A percentile compares a stretch with the other conserved stretches of the same genome.
These are phyloP conservation scores for Urocitellus parryii DNA, from an alignment of 2,113 vertebrate species.

Conservation along the genomic window DNA sequence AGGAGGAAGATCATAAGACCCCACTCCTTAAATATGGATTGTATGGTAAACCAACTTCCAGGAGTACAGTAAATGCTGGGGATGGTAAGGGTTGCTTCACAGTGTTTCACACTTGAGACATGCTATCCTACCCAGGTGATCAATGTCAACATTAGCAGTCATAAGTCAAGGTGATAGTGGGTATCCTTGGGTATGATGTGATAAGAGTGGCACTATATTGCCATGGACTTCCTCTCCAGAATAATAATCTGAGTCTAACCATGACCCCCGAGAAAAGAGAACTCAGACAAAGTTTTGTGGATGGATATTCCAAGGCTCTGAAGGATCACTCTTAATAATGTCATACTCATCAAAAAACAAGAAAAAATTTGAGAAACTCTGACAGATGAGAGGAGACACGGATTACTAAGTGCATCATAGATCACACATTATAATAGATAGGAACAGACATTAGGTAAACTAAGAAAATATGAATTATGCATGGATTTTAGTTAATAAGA, in stretches of 20 bases:
- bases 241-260: neutral
- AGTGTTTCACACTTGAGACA: neutral
- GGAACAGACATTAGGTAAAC: neutral
- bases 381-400: neutral
- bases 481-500: neutral
- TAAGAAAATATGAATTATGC: neutral
- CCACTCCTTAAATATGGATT: neutral
- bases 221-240: neutral
- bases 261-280: neutral
- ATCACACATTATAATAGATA: neutral
- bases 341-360: neutral
- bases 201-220: neutral
- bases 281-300: neutral
- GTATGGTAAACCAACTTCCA: neutral
- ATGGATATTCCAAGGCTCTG: neutral
- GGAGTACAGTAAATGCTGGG: neutral
- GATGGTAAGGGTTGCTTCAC: no score
- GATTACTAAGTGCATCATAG: neutral
- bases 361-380: neutral
- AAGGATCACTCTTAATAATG: neutral
- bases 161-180: neutral
- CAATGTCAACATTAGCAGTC: neutral
- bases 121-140: neutral
- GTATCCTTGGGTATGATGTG: neutral
- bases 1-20: neutral